Evolutionary conservation across 2,797 vertebrate genomes (phyloP).

Genomic region (Dryobates pubescens): DNA sequence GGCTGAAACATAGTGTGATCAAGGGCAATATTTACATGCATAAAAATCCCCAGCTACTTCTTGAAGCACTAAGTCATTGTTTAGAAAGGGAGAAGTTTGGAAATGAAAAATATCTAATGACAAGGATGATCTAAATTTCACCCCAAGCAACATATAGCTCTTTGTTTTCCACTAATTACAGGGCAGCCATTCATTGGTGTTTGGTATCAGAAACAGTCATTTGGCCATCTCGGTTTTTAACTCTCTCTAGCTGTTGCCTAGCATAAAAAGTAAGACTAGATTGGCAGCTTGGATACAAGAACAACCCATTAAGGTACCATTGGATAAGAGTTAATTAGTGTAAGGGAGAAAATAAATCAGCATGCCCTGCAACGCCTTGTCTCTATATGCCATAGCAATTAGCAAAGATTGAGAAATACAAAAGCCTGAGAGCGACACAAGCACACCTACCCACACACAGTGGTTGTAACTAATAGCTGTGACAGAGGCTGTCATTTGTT

Average conservation of each 20-base stretch:
- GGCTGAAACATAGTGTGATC: background rate
- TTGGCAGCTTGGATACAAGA: background rate
- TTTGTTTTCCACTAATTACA: conserved; percentile 38
- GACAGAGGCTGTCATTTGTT: conserved; percentile 52
- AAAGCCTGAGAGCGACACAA: conserved; percentile 8
- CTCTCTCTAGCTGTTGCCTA: background rate
- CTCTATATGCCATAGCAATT: conserved; percentile 3
- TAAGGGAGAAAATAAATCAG: conserved; percentile 2
- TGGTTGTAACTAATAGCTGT: conserved; percentile 33
- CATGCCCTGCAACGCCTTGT: conserved; percentile 9
- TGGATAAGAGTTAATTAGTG: background rate
- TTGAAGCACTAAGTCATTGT: conserved; percentile 24
- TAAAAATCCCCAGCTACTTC: conserved; percentile 11
- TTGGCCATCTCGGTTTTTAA: background rate
- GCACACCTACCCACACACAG: conserved; percentile 41
- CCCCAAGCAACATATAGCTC: conserved; percentile 47
- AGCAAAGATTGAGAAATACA: conserved; percentile 57
- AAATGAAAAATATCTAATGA: conserved; percentile 55
- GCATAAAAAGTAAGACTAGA: background rate
- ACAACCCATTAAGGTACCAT: background rate
- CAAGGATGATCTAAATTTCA: conserved; percentile 50
- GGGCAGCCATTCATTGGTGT: background rate
- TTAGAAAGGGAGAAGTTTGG: conserved; percentile 36
- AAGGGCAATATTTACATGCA: conserved; percentile 7
- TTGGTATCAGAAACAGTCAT: background rate